Percentiles rank a stretch among this genome's conserved stretches.
Evolutionary conservation across 30 jellyfish, hydroid and myxozoan species (phyloP).

Genomic region (Cassiopea xamachana): DNA sequence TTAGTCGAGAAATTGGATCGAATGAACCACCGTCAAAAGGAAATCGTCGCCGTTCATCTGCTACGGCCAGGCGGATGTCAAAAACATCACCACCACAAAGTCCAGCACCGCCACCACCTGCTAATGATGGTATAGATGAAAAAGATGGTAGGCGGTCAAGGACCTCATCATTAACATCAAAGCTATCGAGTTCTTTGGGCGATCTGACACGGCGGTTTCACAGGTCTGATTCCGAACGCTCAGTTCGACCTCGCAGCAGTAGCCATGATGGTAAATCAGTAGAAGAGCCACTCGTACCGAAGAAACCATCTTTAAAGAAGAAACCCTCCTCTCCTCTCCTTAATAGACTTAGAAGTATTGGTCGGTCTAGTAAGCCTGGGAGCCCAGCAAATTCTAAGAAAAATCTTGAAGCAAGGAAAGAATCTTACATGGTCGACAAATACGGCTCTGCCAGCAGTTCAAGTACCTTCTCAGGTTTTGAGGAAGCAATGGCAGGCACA

Average conservation of each 20-base stretch:
- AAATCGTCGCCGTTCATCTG: constrained; percentile 53
- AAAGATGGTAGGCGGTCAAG: constrained; percentile 12
- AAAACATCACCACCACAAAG: constrained; percentile 67
- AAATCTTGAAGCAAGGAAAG: constrained; percentile 4
- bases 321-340: constrained; percentile 39
- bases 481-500: constrained; percentile 28
- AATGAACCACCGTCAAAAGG: constrained; percentile 36
- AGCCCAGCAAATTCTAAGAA: constrained; percentile 24
- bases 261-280: constrained; percentile 4
- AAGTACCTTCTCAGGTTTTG: constrained; percentile 56
- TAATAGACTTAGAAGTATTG: constrained; percentile 21
- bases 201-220: constrained; percentile 31
- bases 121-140: constrained; percentile 4
- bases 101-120: constrained; percentile 85
- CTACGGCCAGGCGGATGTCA: constrained; percentile 50
- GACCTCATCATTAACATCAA: constrained; percentile 12
- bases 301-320: constrained; percentile 50
- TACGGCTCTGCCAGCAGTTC: constrained; percentile 63
- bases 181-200: constrained; percentile 13
- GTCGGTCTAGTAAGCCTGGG: constrained; percentile 20
- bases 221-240: constrained; percentile 18
- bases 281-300: constrained; percentile 16
- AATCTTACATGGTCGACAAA: constrained; percentile 2
- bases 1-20: not conserved
- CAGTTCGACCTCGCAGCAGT: constrained; percentile 11